Evolutionary conservation across 2,888 invertebrate species (phyloP).

Genomic region (Meganola albula): DNA sequence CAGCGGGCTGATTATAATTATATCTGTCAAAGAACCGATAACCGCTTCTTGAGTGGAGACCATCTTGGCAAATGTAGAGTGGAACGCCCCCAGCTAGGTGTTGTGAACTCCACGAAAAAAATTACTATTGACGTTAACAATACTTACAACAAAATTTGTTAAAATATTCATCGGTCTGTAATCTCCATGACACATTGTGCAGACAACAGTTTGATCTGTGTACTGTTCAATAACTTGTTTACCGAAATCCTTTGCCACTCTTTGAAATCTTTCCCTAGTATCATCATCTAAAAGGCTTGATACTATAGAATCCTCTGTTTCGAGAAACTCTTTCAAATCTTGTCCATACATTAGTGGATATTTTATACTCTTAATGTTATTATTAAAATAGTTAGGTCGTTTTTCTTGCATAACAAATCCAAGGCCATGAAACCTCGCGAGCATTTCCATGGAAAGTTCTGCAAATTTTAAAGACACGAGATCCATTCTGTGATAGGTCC

Average conservation of each 20-base stretch:
- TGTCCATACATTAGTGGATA: conserved; percentile 9
- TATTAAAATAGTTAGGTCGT: conserved; percentile 36
- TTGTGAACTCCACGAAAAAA: too few species aligned
- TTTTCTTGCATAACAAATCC: conserved; percentile 39
- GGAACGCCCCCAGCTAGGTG: too few species aligned
- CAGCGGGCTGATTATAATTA: too few species aligned
- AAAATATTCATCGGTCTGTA: conserved; percentile 52
- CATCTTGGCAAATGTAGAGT: too few species aligned
- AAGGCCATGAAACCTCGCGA: conserved; percentile 51
- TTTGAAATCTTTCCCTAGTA: conserved; percentile 24
- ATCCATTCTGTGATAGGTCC: conserved; percentile 35
- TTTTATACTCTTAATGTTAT: conserved; percentile 25
- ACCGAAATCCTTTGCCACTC: too few species aligned
- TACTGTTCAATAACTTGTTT: too few species aligned
- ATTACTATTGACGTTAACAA: too few species aligned
- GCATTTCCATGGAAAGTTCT: conserved; percentile 36
- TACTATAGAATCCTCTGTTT: conserved; percentile 23
- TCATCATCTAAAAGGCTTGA: conserved; percentile 25
- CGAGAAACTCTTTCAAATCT: conserved; percentile 17
- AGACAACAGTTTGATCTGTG: conserved; percentile 19
- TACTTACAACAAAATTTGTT: conserved; percentile 43
- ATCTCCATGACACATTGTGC: conserved; percentile 53
- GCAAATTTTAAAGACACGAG: conserved; percentile 40
- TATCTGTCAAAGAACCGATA: too few species aligned
- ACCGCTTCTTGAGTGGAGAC: too few species aligned